phyloP scores from a whole-genome alignment of 2,888 invertebrate genomes.

The Mythimna pallens region DNA sequence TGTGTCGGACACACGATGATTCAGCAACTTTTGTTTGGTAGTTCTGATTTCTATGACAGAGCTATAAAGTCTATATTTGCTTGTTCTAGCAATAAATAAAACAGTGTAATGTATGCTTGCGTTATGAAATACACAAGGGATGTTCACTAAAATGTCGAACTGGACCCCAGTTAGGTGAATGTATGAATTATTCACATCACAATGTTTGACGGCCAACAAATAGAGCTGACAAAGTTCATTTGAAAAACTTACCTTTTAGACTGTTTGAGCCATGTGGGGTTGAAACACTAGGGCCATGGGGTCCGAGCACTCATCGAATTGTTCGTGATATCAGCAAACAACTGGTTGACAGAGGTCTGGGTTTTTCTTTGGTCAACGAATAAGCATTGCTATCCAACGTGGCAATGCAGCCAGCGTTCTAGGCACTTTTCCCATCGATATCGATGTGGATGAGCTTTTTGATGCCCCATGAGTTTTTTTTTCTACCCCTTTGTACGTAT shows the following conservation, averaged over 20 bases:
- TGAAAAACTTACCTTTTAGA: background rate
- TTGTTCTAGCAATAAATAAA: conserved; percentile 9
- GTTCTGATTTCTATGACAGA: conserved; percentile 2
- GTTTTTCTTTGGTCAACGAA: no score
- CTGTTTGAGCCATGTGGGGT: no score
- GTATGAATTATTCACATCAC: conserved; percentile 20
- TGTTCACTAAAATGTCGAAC: conserved; percentile 28
- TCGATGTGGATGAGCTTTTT: no score
- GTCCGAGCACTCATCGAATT: no score
- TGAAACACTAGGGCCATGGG: no score
- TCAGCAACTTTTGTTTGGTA: background rate
- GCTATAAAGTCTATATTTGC: conserved; percentile 14
- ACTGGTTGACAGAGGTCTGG: no score
- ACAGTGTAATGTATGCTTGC: conserved; percentile 6
- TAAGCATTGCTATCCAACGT: no score
- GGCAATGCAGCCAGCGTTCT: no score
- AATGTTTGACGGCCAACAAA: background rate
- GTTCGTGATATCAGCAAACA: no score
- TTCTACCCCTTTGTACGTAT: no score
- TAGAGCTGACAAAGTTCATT: background rate
- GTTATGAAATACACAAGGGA: conserved; percentile 30
- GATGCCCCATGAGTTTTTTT: no score
- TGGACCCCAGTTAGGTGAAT: conserved; percentile 17
- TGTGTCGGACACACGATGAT: background rate
- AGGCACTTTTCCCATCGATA: no score